A percentile compares a stretch with the other conserved stretches of the same genome.
Evolutionary conservation across 2,113 vertebrate species (phyloP).

Genomic region (Elaphurus davidianus): DNA sequence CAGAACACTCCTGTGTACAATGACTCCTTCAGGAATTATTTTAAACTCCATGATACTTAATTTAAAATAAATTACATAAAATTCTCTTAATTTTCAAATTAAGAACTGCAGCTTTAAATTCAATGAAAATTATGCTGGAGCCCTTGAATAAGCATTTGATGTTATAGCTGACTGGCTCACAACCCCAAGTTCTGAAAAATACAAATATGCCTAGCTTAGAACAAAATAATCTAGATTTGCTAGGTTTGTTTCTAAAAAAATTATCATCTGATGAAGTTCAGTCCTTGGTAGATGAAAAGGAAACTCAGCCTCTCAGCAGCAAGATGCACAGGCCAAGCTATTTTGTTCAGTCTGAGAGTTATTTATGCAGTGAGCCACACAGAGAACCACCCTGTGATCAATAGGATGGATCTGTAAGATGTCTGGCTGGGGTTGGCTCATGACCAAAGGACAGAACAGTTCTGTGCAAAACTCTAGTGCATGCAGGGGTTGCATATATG

Average conservation of each 20-base stretch:
- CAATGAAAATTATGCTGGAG: not conserved
- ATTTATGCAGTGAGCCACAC: constrained; percentile 27
- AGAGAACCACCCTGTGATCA: constrained; percentile 45
- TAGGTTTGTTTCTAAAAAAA: constrained; percentile 22
- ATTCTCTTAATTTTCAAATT: constrained; percentile 30
- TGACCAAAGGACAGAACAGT: not conserved
- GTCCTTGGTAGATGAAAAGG: constrained; percentile 20
- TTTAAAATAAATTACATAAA: constrained; percentile 1
- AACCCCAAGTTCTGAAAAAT: not conserved
- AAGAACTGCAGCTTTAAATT: not conserved
- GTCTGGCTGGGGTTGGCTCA: not conserved
- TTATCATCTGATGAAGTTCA: constrained; percentile 39
- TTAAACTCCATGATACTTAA: not conserved
- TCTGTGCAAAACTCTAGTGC: not conserved
- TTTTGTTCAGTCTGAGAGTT: constrained; percentile 36
- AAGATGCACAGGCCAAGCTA: not conserved
- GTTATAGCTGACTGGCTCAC: not conserved
- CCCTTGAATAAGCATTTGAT: not conserved
- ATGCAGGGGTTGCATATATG: not conserved
- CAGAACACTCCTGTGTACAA: not conserved
- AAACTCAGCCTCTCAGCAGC: not conserved
- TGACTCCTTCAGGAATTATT: not conserved
- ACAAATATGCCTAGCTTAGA: not conserved
- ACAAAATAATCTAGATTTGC: not conserved
- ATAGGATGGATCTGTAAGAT: constrained; percentile 45